Conservation (phyloP, 2,888 invertebrate species). For the Pristionchus entomophagus region DNA sequence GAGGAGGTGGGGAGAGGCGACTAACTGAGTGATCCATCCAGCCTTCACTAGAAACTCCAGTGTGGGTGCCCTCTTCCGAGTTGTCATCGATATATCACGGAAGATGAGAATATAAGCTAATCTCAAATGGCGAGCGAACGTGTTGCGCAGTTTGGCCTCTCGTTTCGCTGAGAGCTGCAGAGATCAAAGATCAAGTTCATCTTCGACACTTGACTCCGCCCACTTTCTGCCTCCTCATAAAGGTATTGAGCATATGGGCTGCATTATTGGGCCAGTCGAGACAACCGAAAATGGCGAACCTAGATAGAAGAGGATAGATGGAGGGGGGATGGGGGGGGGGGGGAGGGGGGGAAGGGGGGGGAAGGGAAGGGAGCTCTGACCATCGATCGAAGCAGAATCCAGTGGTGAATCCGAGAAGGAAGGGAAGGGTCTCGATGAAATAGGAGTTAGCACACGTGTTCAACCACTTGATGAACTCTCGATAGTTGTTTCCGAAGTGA, state of each 20-base stretch:
- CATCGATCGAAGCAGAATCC: constrained; percentile 26
- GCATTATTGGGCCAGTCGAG: constrained; percentile 46
- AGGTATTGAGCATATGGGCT: constrained; percentile 44
- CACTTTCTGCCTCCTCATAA: constrained; percentile 26
- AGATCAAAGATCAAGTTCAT: constrained; percentile 8
- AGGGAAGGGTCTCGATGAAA: constrained; percentile 39
- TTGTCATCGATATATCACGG: constrained; percentile 35
- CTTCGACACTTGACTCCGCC: background rate
- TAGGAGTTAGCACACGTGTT: background rate
- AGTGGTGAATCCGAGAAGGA: constrained; percentile 39
- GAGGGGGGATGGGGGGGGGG: background rate
- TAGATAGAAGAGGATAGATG: background rate
- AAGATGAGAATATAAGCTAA: constrained; percentile 45
- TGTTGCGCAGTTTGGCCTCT: constrained; percentile 24
- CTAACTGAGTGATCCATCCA: constrained; percentile 31
- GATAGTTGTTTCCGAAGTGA: background rate
- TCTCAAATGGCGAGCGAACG: constrained; percentile 43
- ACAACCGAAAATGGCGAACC: constrained; percentile 43
- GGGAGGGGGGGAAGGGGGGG: background rate
- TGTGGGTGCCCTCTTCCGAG: constrained; percentile 9
- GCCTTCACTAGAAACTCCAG: constrained; percentile 13
- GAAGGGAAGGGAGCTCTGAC: background rate
- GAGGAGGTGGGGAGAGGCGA: background rate
- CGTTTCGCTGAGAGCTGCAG: constrained; percentile 31
- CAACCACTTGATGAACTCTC: constrained; percentile 20